Conservation (phyloP, 2,888 invertebrate genomes). For the Coremacera marginata region DNA sequence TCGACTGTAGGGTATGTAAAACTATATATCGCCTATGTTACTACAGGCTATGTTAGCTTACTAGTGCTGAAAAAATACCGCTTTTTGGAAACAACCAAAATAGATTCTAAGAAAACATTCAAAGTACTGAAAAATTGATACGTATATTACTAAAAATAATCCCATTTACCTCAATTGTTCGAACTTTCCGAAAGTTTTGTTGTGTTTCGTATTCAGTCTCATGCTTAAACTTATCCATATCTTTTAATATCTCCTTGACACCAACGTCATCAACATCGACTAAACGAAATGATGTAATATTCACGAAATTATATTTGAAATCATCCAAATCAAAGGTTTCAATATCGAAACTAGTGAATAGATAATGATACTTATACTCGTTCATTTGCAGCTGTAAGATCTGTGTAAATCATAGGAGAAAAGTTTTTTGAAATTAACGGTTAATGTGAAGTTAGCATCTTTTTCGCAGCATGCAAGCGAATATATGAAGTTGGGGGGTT, state of each 20-base stretch:
- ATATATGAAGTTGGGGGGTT: too few species aligned
- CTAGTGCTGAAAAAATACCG: too few species aligned
- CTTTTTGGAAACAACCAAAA: too few species aligned
- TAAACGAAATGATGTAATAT: conserved; percentile 91
- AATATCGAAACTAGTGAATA: conserved; percentile 83
- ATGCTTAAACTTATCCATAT: conserved; percentile 78
- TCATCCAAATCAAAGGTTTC: conserved; percentile 90
- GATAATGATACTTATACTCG: conserved; percentile 86
- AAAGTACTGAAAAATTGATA: too few species aligned
- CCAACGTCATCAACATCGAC: conserved; percentile 78
- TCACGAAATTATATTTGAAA: conserved; percentile 94
- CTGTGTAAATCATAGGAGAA: conserved; percentile 69
- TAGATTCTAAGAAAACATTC: too few species aligned
- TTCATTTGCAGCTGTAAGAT: conserved; percentile 86
- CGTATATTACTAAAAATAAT: too few species aligned
- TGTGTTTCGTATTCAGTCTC: conserved; percentile 25
- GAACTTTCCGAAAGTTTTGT: conserved; percentile 38
- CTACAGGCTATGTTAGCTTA: too few species aligned
- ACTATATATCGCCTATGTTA: too few species aligned
- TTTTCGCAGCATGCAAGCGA: not conserved
- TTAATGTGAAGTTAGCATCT: not conserved
- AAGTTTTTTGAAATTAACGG: not conserved
- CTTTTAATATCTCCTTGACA: conserved; percentile 77
- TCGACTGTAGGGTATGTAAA: too few species aligned
- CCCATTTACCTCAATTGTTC: conserved; percentile 40